phyloP scores from a whole-genome alignment of 2,888 invertebrate genomes.

The Pristionchus exspectatus region DNA sequence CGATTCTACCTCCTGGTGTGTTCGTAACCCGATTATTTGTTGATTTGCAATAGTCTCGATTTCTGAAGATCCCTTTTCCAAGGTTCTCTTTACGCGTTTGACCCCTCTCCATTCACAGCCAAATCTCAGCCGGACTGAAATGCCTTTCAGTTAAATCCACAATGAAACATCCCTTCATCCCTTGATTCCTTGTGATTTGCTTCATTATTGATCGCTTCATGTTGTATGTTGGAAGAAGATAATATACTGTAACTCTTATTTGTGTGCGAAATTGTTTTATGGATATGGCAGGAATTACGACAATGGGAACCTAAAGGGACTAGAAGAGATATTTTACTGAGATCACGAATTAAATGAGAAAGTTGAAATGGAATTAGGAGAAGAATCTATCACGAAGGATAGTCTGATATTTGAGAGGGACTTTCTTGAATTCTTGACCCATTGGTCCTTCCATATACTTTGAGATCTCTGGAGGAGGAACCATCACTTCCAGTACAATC shows the following conservation, averaged over 20 bases:
- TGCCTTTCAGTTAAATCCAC: background rate
- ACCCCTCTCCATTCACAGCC: background rate
- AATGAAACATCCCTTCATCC: background rate
- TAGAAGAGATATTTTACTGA: conserved; percentile 8
- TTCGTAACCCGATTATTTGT: background rate
- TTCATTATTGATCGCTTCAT: background rate
- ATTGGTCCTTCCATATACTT: conserved; percentile 36
- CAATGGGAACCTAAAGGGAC: background rate
- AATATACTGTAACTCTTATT: background rate
- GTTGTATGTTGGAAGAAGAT: background rate
- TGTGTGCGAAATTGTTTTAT: background rate
- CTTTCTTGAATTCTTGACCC: conserved; percentile 40
- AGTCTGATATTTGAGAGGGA: conserved; percentile 7
- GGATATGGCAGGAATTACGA: background rate
- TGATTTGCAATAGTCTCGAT: background rate
- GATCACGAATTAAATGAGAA: background rate
- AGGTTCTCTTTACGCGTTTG: background rate
- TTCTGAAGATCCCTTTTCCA: background rate
- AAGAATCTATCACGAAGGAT: conserved; percentile 46
- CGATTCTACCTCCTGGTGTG: background rate
- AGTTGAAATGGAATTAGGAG: conserved; percentile 5
- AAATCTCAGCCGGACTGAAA: conserved; percentile 29
- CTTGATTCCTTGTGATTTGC: background rate
- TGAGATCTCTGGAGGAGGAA: background rate
- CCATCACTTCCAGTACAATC: conserved; percentile 44